Percentiles rank a stretch among this genome's conserved stretches.
Conservation (phyloP, 2,888 invertebrate species). For the Blomia tropicalis region DNA sequence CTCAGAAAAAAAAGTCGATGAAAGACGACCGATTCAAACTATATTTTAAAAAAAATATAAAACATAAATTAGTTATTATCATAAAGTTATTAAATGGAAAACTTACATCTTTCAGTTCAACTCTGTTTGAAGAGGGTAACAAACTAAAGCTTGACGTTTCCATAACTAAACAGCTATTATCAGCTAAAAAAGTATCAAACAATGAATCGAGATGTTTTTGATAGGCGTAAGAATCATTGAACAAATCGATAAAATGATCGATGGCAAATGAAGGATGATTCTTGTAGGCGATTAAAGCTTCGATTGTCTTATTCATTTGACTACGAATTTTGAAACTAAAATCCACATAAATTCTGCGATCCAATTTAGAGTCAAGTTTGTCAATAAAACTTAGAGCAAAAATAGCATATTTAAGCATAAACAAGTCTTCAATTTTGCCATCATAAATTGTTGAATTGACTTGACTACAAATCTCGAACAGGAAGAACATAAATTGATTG, state of each 20-base stretch:
- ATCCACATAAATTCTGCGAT: not conserved
- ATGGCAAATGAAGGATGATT: not conserved
- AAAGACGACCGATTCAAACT: too few relatives aligned
- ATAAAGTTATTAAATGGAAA: not conserved
- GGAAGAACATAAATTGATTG: not conserved
- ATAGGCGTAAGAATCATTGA: not conserved
- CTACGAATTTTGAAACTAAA: not conserved
- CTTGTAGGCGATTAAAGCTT: not conserved
- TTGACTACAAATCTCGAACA: not conserved
- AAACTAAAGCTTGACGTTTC: not conserved
- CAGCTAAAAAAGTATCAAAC: not conserved
- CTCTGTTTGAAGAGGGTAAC: not conserved
- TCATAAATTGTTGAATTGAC: not conserved
- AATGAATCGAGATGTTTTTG: not conserved
- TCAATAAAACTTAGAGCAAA: constrained; percentile 4
- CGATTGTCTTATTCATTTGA: not conserved
- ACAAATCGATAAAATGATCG: not conserved
- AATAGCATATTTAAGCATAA: not conserved
- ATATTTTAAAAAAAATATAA: too few relatives aligned
- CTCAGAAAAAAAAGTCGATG: too few relatives aligned
- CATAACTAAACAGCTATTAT: not conserved
- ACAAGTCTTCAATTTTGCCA: not conserved
- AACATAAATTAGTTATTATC: not conserved
- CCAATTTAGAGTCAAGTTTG: not conserved
- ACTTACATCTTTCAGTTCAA: not conserved